Percentiles rank a stretch among this genome's conserved stretches.
These are phyloP conservation scores for Drosophila oshimai DNA, from an alignment of 1,140 invertebrate species.

Conservation along the genomic window DNA sequence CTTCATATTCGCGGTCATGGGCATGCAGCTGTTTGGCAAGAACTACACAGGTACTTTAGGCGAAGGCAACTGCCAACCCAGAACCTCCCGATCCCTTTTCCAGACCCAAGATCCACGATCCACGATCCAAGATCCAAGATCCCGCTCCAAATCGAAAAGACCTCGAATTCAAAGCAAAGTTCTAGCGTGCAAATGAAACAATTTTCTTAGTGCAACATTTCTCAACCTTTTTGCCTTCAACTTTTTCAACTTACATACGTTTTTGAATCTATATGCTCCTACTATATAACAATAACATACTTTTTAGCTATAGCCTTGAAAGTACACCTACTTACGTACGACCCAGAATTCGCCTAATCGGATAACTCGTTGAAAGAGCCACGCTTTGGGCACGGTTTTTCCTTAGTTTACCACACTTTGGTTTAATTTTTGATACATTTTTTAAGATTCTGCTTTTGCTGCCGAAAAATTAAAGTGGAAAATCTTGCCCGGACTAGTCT, in stretches of 20 bases:
- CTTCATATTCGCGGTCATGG: slow-evolving; percentile 99
- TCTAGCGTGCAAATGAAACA: slow-evolving; percentile 63
- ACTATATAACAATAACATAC: neutral
- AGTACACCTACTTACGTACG: slow-evolving; percentile 47
- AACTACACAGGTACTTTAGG: slow-evolving; percentile 90
- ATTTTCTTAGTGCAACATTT: slow-evolving; percentile 51
- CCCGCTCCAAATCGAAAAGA: neutral
- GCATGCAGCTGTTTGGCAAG: slow-evolving; percentile 98
- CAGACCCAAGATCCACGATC: neutral
- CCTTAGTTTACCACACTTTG: slow-evolving; percentile 24
- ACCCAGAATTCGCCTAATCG: slow-evolving; percentile 14
- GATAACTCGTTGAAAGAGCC: slow-evolving; percentile 18
- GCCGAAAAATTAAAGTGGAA: slow-evolving; percentile 12
- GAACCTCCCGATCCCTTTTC: neutral
- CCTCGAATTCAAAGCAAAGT: slow-evolving; percentile 51
- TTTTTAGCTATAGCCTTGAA: slow-evolving; percentile 20
- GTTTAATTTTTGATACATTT: slow-evolving; percentile 3
- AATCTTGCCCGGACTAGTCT: slow-evolving; percentile 22
- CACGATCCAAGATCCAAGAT: neutral
- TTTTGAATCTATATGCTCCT: slow-evolving; percentile 18
- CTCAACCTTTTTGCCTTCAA: slow-evolving; percentile 27
- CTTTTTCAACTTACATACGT: slow-evolving; percentile 26
- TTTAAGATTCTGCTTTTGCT: slow-evolving; percentile 42
- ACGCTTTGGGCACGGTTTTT: slow-evolving; percentile 69
- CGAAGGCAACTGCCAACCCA: slow-evolving; percentile 1